phyloP scores from a whole-genome alignment of 2,888 invertebrate species.

The Epinotia ramella region DNA sequence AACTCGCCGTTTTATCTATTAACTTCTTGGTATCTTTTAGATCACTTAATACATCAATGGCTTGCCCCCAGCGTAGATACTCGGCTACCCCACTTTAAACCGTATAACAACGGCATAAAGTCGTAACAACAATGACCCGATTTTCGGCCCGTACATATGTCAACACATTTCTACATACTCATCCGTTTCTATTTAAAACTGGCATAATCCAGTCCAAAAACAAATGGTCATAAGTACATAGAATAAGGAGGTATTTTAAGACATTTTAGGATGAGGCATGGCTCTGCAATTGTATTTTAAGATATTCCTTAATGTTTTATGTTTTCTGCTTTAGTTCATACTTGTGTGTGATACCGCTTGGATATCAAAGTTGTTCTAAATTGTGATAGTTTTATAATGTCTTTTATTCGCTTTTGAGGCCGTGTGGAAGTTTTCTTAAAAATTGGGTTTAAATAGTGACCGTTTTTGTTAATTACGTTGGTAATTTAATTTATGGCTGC shows the following conservation, averaged over 20 bases:
- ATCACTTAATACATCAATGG: not conserved
- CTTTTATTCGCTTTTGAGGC: not conserved
- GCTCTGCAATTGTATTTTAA: conserved; percentile 30
- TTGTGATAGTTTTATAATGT: not conserved
- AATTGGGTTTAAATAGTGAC: not conserved
- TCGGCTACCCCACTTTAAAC: not conserved
- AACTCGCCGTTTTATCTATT: not conserved
- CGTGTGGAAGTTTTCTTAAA: not conserved
- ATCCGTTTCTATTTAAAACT: conserved; percentile 40
- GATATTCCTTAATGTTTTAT: conserved; percentile 16
- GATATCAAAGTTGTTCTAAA: not conserved
- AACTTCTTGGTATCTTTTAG: not conserved
- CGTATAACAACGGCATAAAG: not conserved
- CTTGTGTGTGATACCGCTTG: not conserved
- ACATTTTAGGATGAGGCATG: not conserved
- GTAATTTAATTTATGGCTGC: too few relatives aligned
- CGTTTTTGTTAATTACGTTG: too few relatives aligned
- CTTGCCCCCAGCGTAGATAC: not conserved
- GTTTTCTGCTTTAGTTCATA: conserved; percentile 20
- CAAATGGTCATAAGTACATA: conserved; percentile 3
- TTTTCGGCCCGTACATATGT: conserved; percentile 2
- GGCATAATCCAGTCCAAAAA: conserved; percentile 22
- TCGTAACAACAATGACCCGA: not conserved
- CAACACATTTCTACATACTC: conserved; percentile 8
- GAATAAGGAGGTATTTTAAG: not conserved